Base-by-base conservation (phyloP, 2,797 vertebrate genomes). In the Acomys russatus region DNA sequence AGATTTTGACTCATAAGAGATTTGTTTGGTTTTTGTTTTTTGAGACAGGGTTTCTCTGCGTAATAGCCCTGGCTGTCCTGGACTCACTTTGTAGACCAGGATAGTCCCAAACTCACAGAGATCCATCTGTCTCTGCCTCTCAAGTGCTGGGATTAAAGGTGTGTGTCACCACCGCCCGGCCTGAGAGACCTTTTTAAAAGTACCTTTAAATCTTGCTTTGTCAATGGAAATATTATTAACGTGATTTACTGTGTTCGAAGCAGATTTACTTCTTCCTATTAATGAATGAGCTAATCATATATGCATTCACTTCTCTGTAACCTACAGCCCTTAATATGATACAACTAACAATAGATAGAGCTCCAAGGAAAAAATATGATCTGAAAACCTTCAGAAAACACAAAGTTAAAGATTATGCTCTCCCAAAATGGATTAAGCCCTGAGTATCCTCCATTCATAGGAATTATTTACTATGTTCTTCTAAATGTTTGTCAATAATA, bases 201-300 rank as follows among this genome's bases (percentile, higher is more conserved):
- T 7, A 87, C 14, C 54, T 94, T 77, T 73, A 73, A 85, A 90
- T 86, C 44, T 92, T 71, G 33, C n/a, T 76, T 88, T 88, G 83
- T 76, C 73, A 92, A 23, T 87, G 70, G 68, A 33, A 92, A 70
- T 61, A 85, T 68, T 12, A 82, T 83, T 11, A 77, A 92, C 89
- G 59, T 59, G 64, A 68, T 76, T 71, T 61, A 85, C 51, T 79
- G 23, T 87, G 30, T 33, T 95, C 11, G 33, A 30, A 71, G 64
- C 59, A 91, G n/a, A 38, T n/a, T 35, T 90, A 91, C 76, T 22
- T 6, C 51, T 91, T 80, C 18, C 25, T 84, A 78, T 44, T 56
- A 92, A 74, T 44, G 25, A 93, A 17, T n/a, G 49, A 91, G 9
- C 22, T 93, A 94, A 93, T 59, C 88, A 90, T 17, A 89, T 63